Evolutionary conservation across 92 coral and sea anemone genomes (phyloP).

Genomic region (Umimayanthus chanpuru): DNA sequence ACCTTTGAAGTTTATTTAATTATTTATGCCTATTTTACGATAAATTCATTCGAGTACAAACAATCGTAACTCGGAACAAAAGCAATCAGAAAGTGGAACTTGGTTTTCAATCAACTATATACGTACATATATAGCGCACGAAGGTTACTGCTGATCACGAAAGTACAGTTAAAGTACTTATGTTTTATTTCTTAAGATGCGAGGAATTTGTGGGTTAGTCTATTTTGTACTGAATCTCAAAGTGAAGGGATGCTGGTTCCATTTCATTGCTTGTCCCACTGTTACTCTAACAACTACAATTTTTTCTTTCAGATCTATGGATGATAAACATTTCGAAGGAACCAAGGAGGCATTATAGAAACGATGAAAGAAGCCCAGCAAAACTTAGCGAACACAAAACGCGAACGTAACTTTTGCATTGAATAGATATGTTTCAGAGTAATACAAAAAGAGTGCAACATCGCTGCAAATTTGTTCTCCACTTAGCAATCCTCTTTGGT

Average conservation of each 20-base stretch:
- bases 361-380: not conserved
- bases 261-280: not conserved
- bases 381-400: not conserved
- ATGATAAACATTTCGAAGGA: not conserved
- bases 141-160: not conserved
- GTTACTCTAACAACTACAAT: not conserved
- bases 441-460: slow-evolving; percentile 16
- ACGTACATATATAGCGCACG: not conserved
- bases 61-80: not conserved
- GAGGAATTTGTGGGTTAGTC: not conserved
- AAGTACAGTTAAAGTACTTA: not conserved
- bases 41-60: not conserved
- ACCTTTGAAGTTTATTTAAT: not conserved
- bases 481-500: slow-evolving; percentile 24
- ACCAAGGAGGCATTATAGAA: not conserved
- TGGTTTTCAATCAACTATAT: not conserved
- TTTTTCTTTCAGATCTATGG: not conserved
- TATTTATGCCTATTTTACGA: not conserved
- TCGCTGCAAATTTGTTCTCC: slow-evolving; percentile 11
- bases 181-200: not conserved
- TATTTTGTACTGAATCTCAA: not conserved
- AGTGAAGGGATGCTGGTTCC: not conserved
- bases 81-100: not conserved
- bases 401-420: not conserved
- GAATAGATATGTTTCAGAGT: slow-evolving; percentile 32